Percentiles rank a stretch among this genome's conserved stretches.
phyloP scores from a whole-genome alignment of 2,113 vertebrate species.

The Gallinago media region DNA sequence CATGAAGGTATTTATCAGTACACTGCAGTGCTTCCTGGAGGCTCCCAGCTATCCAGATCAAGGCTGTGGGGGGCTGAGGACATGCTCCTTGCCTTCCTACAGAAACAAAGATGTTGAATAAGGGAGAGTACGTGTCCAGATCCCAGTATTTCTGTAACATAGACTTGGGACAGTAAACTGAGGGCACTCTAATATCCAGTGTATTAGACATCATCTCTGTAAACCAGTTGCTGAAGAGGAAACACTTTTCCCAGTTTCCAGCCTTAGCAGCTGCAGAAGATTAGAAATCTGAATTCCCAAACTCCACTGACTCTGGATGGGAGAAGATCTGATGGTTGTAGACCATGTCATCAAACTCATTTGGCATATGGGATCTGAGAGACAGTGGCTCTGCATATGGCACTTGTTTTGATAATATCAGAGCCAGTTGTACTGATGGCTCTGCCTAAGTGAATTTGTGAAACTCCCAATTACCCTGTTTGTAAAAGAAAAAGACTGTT shows the following conservation, averaged over 20 bases:
- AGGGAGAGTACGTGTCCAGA: background rate
- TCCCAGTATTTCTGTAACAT: background rate
- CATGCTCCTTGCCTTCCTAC: background rate
- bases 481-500: background rate
- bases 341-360: background rate
- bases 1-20: background rate
- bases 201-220: background rate
- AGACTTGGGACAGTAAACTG: rapidly evolving
- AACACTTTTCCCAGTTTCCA: background rate
- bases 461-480: background rate
- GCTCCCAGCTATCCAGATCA: background rate
- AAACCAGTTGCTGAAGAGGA: background rate
- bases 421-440: background rate
- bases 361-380: background rate
- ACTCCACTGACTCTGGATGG: background rate
- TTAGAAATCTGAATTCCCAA: background rate
- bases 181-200: background rate
- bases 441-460: background rate
- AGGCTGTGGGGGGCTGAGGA: background rate
- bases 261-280: background rate
- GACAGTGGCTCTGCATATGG: background rate
- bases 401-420: background rate
- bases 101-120: background rate
- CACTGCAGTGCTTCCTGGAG: background rate
- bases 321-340: background rate